Conservation (phyloP, 2,888 invertebrate species). For the Arge pagana region DNA sequence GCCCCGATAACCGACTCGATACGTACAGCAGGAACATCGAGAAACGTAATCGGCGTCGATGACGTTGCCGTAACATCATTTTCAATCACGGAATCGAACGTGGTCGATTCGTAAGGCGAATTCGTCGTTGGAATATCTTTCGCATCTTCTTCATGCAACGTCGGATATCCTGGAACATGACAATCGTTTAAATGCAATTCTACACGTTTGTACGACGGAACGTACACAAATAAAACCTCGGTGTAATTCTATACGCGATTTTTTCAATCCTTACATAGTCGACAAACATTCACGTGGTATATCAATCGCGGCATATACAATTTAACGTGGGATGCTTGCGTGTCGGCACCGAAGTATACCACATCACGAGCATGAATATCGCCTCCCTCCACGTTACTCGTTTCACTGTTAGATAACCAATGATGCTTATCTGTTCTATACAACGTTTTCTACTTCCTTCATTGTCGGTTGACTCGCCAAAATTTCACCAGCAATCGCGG, state of each 20-base stretch:
- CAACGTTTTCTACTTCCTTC: no score
- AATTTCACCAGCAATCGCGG: no score
- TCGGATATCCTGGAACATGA: constrained; percentile 37
- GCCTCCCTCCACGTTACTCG: no score
- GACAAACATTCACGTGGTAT: not conserved
- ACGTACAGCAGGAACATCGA: constrained; percentile 43
- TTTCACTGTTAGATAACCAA: no score
- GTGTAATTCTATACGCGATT: not conserved
- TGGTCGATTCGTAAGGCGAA: constrained; percentile 28
- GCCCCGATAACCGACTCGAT: constrained; percentile 48
- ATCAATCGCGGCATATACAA: not conserved
- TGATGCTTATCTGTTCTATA: no score
- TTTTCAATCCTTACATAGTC: constrained; percentile 17
- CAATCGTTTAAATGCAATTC: constrained; percentile 19
- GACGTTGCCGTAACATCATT: constrained; percentile 43
- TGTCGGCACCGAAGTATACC: no score
- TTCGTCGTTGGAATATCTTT: constrained; percentile 27
- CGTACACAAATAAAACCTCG: constrained; percentile 9
- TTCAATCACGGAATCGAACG: constrained; percentile 42
- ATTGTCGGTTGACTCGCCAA: no score
- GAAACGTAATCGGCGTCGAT: constrained; percentile 39
- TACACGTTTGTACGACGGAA: constrained; percentile 22
- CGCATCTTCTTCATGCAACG: constrained; percentile 34
- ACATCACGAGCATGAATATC: no score
- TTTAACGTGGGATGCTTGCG: no score